phyloP scores from a whole-genome alignment of 2,797 vertebrate genomes.

The Mallotus villosus region DNA sequence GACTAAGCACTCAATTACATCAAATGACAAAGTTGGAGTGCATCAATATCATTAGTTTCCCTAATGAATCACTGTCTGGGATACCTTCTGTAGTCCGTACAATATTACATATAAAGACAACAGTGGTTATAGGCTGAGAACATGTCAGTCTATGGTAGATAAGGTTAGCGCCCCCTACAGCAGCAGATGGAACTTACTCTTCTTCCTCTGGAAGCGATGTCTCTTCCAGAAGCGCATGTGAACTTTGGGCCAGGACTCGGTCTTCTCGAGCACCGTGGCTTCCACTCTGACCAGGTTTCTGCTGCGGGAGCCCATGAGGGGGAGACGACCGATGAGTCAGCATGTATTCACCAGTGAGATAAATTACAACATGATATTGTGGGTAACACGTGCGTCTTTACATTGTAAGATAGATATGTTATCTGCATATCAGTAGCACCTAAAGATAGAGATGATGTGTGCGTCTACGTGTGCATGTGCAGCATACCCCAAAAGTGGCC shows the following conservation, averaged over 20 bases:
- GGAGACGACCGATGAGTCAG: background rate
- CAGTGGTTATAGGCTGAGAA: too few relatives aligned
- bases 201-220: constrained; percentile 69
- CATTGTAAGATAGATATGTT: too few relatives aligned
- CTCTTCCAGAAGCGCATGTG: constrained; percentile 72
- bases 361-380: too few relatives aligned
- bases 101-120: too few relatives aligned
- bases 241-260: constrained; percentile 75
- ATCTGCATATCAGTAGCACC: background rate
- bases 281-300: constrained; percentile 78
- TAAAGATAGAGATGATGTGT: background rate
- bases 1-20: too few relatives aligned
- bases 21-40: too few relatives aligned
- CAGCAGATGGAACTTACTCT: constrained; percentile 59
- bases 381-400: too few relatives aligned
- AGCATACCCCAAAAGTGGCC: constrained; percentile 74
- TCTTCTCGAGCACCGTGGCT: constrained; percentile 81
- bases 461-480: background rate
- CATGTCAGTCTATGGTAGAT: background rate
- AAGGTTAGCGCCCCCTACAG: background rate
- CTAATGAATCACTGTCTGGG: too few relatives aligned
- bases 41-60: too few relatives aligned
- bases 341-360: background rate
- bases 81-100: too few relatives aligned
- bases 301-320: constrained; percentile 48